These are phyloP conservation scores for Protomyctophum bolini DNA, from an alignment of 2,113 vertebrate species.

Conservation along the genomic window DNA sequence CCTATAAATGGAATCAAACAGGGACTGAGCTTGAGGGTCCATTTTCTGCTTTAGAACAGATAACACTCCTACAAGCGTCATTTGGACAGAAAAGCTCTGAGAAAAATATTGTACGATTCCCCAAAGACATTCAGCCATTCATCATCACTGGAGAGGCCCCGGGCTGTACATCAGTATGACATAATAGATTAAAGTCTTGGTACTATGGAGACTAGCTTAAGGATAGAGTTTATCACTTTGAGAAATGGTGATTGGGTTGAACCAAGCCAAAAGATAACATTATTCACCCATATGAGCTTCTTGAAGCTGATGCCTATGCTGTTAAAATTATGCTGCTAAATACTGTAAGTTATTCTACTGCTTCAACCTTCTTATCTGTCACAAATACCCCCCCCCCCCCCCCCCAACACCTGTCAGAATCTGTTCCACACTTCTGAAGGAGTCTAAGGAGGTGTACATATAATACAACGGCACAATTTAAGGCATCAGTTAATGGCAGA, in stretches of 20 bases:
- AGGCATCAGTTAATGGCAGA: slow-evolving; percentile 51
- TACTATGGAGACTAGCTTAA: slow-evolving; percentile 28
- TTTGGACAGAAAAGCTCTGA: slow-evolving; percentile 50
- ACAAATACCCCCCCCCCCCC: no score
- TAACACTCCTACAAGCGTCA: slow-evolving; percentile 28
- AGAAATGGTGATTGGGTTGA: slow-evolving; percentile 27
- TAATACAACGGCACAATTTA: slow-evolving; percentile 55
- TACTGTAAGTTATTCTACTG: background rate
- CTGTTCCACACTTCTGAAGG: slow-evolving; percentile 32
- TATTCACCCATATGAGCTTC: slow-evolving; percentile 15
- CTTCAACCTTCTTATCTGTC: background rate
- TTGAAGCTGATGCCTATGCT: slow-evolving; percentile 15
- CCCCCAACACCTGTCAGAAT: slow-evolving; percentile 44
- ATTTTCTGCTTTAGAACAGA: slow-evolving; percentile 41
- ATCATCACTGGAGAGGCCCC: slow-evolving; percentile 43
- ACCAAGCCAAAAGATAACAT: slow-evolving; percentile 30
- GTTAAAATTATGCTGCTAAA: slow-evolving; percentile 15
- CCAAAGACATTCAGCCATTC: slow-evolving; percentile 26
- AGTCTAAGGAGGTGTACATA: slow-evolving; percentile 40
- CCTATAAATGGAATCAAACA: no score
- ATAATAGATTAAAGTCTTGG: slow-evolving; percentile 28
- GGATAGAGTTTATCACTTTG: slow-evolving; percentile 19
- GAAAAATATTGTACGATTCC: slow-evolving; percentile 41
- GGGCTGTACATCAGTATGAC: slow-evolving; percentile 42
- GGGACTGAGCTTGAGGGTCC: slow-evolving; percentile 1